These are phyloP conservation scores for Cyphomyrmex costatus DNA, from an alignment of 1,140 invertebrate genomes.

Conservation along the genomic window DNA sequence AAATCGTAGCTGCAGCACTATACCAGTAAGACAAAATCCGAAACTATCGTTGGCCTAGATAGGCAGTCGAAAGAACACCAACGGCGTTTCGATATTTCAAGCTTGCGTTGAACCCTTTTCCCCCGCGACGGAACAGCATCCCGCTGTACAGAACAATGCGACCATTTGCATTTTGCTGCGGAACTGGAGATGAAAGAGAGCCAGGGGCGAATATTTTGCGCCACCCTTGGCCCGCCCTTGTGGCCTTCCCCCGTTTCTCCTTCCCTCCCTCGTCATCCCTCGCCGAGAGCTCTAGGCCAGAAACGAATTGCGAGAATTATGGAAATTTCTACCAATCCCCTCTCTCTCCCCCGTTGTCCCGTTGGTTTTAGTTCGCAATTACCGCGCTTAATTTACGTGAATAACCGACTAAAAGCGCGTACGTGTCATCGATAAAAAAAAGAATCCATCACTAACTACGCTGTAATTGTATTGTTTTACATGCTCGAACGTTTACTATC, in stretches of 20 bases:
- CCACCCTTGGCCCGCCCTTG: conserved; percentile 48
- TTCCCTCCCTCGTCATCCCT: background rate
- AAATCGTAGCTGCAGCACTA: conserved; percentile 41
- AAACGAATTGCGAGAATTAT: conserved; percentile 68
- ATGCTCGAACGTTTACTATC: background rate
- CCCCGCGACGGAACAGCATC: conserved; percentile 11
- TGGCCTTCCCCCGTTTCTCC: background rate
- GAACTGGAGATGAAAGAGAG: conserved; percentile 69
- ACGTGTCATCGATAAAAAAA: conserved; percentile 10
- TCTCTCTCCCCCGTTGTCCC: background rate
- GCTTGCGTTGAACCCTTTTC: conserved; percentile 10
- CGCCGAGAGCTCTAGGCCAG: conserved; percentile 26
- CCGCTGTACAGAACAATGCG: conserved; percentile 59
- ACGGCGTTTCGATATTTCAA: conserved; percentile 63
- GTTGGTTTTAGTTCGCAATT: conserved; percentile 32
- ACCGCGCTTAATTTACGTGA: conserved; percentile 29
- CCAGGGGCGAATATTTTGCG: conserved; percentile 63
- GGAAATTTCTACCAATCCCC: conserved; percentile 47
- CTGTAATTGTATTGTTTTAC: conserved; percentile 41
- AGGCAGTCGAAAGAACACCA: conserved; percentile 42
- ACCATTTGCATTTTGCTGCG: conserved; percentile 69
- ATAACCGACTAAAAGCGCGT: conserved; percentile 15
- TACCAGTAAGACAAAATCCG: conserved; percentile 49
- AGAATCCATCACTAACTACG: background rate
- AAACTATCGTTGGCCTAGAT: conserved; percentile 58